These are phyloP conservation scores for Tyto alba DNA, from an alignment of 2,113 vertebrate genomes.

Conservation along the genomic window DNA sequence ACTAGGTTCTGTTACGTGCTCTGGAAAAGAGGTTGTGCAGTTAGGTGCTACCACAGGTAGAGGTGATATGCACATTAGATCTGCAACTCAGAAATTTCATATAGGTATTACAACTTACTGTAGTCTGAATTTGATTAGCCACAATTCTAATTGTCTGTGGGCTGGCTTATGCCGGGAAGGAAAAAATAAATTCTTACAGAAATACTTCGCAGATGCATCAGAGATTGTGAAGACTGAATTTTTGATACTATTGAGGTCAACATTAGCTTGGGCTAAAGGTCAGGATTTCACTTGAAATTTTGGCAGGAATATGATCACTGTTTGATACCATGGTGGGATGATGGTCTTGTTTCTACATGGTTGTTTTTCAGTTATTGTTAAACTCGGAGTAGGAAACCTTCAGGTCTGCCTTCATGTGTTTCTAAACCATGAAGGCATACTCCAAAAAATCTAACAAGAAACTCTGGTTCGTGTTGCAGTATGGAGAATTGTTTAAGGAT, in stretches of 20 bases:
- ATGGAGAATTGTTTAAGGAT: neutral
- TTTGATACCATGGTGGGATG: neutral
- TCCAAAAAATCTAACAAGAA: neutral
- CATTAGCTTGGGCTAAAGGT: neutral
- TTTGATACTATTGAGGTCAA: neutral
- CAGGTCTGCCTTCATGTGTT: neutral
- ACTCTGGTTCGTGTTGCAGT: neutral
- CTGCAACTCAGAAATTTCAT: neutral
- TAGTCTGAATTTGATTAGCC: neutral
- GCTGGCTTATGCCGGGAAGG: neutral
- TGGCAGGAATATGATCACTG: neutral
- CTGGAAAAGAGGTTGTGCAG: neutral
- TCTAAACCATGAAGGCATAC: neutral
- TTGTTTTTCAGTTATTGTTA: neutral
- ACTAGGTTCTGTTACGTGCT: neutral
- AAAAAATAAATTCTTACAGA: too few relatives aligned
- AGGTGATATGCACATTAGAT: too few relatives aligned
- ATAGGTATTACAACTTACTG: neutral
- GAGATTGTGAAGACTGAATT: neutral
- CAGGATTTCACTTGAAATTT: neutral
- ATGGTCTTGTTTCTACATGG: fast-evolving
- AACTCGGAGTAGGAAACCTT: neutral
- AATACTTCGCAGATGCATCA: too few relatives aligned
- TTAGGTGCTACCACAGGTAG: neutral
- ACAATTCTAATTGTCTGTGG: neutral